Conservation (phyloP, 2,888 invertebrate species). For the Drosophila rellima region DNA sequence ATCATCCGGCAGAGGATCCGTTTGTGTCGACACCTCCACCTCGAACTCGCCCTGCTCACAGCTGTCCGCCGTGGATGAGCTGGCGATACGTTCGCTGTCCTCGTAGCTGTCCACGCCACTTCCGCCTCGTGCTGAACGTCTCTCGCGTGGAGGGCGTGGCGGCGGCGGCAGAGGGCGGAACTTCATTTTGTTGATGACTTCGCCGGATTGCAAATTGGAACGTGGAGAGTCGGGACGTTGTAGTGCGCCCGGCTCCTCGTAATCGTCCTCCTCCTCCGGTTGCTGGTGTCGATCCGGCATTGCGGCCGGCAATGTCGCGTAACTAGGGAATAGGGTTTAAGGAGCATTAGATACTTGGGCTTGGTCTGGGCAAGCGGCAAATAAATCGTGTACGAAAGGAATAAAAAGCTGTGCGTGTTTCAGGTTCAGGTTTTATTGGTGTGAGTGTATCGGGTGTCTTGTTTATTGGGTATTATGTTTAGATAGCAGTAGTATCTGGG, state of each 20-base stretch:
- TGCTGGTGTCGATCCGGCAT: conserved; percentile 34
- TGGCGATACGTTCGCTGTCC: conserved; percentile 77
- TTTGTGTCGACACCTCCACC: conserved; percentile 93
- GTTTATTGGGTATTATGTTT: conserved; percentile 21
- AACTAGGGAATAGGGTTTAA: conserved; percentile 62
- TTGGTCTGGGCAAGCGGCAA: conserved; percentile 47
- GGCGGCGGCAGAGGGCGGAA: conserved; percentile 94
- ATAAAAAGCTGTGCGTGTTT: conserved; percentile 57
- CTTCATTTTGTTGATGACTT: conserved; percentile 93
- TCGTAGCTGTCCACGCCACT: conserved; percentile 79
- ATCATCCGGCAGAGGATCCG: conserved; percentile 93
- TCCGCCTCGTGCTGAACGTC: conserved; percentile 82
- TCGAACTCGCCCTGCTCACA: conserved; percentile 79
- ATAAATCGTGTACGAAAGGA: conserved; percentile 28
- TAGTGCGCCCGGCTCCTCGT: conserved; percentile 86
- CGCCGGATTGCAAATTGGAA: conserved; percentile 90
- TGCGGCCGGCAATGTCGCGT: conserved; percentile 48
- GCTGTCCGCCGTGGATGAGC: conserved; percentile 81
- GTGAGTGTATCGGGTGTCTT: conserved; percentile 32
- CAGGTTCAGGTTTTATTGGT: conserved; percentile 62
- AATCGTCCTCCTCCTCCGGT: conserved; percentile 83
- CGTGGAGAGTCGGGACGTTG: conserved; percentile 86
- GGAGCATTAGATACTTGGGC: conserved; percentile 59
- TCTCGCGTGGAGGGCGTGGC: conserved; percentile 92
- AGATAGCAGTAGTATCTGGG: conserved; percentile 41